Evolutionary conservation across 1,140 invertebrate species (phyloP).

Genomic region (Aphaenogaster floridana): DNA sequence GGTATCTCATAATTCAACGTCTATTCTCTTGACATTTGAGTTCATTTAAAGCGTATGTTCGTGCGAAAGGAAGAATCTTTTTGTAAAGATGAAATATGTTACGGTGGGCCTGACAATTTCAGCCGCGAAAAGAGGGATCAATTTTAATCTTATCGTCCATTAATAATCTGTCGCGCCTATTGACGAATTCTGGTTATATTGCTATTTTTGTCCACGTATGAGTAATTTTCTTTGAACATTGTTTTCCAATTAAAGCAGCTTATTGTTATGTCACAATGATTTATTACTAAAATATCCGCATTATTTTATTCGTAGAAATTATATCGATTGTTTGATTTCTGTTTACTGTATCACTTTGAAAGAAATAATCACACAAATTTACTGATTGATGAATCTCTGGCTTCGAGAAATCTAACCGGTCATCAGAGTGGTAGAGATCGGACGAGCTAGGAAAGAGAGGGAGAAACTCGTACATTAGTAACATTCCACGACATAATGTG

Average conservation of each 20-base stretch:
- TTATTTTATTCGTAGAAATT: conserved; percentile 2
- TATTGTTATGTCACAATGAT: not conserved
- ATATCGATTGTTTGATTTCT: not conserved
- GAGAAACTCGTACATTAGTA: conserved; percentile 67
- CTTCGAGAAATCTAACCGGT: conserved; percentile 45
- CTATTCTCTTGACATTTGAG: not conserved
- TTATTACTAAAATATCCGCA: not conserved
- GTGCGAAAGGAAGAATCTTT: conserved; percentile 5
- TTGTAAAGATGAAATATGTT: not conserved
- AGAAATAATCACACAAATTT: not conserved
- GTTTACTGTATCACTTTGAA: not conserved
- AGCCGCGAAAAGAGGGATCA: not conserved
- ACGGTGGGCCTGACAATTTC: not conserved
- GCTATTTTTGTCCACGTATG: not conserved
- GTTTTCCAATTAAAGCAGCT: conserved; percentile 4
- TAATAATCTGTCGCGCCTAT: conserved; percentile 5
- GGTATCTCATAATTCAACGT: conserved; percentile 24
- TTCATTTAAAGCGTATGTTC: not conserved
- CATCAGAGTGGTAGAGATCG: conserved; percentile 22
- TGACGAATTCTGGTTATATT: conserved; percentile 16
- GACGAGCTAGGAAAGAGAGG: conserved; percentile 17
- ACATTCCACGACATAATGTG: conserved; percentile 79
- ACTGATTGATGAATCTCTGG: not conserved
- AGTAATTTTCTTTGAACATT: not conserved
- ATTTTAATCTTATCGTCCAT: conserved; percentile 39